Evolutionary conservation across 2,888 invertebrate species (phyloP), one percentile per base, ranked within the genome.

Genomic region (Andrena bucephala): DNA sequence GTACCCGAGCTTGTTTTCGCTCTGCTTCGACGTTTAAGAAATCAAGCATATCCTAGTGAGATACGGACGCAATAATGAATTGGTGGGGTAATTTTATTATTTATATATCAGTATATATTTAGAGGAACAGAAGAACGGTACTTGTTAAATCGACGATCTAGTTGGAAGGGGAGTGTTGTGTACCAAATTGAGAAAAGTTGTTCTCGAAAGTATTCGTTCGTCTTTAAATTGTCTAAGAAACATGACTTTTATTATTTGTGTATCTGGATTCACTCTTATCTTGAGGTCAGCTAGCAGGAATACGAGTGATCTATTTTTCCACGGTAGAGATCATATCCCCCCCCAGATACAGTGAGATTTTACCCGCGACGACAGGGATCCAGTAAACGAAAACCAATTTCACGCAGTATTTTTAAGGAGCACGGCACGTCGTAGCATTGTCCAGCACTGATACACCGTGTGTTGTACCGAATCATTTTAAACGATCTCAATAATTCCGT

Each of bases 401-500:
- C n/a, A 62, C 20, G 29, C 20, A 66, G 33, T 29, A 27, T 20
- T 16, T 65, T 10, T 16, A 31, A 10, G 54, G 5, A 59, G 29
- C 59, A 52, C 8, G 59, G 20, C 62, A 62, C 54, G 62, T 62
- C 29, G 60, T 54, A 16, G 52, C 42, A 60, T 87, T 87, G 83
- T 81, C 81, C 84, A 87, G 81, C 80, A 84, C 84, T 84, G 84
- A 71, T 31, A 50, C 48, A 71, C 66, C 66, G 59, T 59, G 62
- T 59, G 69, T 80, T 59, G 69, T 80, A 57, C 24, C 73, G 77
- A 68, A 85, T 82, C 69, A 66, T 29, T 83, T 85, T 68, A 10
- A 83, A 83, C 83, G 85, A 86, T 86, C 85, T 86, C 86, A 83
- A 67, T 70, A 69, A 75, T 66, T 66, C 74, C 59, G 57, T 42